These are phyloP conservation scores for Corythucha ciliata DNA, from an alignment of 2,888 invertebrate species.

Conservation along the genomic window DNA sequence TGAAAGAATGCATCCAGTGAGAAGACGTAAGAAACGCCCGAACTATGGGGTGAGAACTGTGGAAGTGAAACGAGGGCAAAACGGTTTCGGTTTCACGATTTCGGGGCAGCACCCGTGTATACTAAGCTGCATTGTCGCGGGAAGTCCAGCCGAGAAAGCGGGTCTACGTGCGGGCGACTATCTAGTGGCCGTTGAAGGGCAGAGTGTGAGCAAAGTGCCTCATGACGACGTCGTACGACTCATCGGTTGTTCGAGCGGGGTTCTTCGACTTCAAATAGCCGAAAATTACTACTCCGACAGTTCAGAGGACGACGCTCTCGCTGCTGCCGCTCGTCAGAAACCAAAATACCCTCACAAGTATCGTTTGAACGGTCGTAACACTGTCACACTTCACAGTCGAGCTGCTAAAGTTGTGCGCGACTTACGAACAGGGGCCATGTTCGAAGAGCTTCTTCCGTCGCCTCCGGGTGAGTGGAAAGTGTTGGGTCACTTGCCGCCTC, in stretches of 20 bases:
- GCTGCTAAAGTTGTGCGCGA: slow-evolving; percentile 47
- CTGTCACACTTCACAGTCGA: slow-evolving; percentile 40
- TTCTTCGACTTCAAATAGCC: slow-evolving; percentile 76
- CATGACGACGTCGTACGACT: slow-evolving; percentile 89
- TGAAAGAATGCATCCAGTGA: slow-evolving; percentile 51
- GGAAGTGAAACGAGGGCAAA: slow-evolving; percentile 73
- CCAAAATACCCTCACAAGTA: slow-evolving; percentile 52
- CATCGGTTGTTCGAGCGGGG: slow-evolving; percentile 76
- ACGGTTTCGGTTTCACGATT: slow-evolving; percentile 96
- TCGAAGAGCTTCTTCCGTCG: slow-evolving; percentile 38
- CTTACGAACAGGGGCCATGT: slow-evolving; percentile 46
- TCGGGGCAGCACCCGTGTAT: slow-evolving; percentile 95
- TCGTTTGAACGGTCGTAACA: slow-evolving; percentile 30
- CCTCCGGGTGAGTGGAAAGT: slow-evolving; percentile 42
- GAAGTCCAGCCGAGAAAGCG: slow-evolving; percentile 82
- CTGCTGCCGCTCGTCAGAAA: slow-evolving; percentile 49
- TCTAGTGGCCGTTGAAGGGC: slow-evolving; percentile 81
- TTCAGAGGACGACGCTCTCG: slow-evolving; percentile 61
- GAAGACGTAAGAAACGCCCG: slow-evolving; percentile 59
- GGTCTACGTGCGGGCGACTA: slow-evolving; percentile 88
- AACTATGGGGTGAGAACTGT: slow-evolving; percentile 71
- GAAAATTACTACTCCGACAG: slow-evolving; percentile 78
- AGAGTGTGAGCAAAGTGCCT: slow-evolving; percentile 80
- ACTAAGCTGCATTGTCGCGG: slow-evolving; percentile 81
- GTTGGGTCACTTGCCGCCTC: slow-evolving; percentile 42